Evolutionary conservation across 2,797 vertebrate genomes (phyloP), one percentile per base, ranked within the genome.

Genomic region (Cirrhinus molitorella): DNA sequence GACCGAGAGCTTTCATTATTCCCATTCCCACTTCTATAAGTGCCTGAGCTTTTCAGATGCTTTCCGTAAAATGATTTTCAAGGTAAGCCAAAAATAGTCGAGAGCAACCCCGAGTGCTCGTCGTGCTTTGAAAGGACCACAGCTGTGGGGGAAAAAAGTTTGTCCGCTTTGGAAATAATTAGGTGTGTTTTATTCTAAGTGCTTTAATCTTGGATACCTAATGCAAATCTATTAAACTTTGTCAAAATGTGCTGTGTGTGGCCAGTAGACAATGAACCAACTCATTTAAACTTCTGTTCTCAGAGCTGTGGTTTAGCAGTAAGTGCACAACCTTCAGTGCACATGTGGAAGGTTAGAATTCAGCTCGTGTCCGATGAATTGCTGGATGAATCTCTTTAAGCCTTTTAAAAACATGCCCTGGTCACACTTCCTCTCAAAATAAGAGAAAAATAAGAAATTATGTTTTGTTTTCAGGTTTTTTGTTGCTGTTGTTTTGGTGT

Each of bases 1-100:
- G 88, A 86, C 40, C 83, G 51, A 67, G 74, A 67, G 75, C 59
- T 75, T 84, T 68, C 61, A 80, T 84, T 83, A 68, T 72, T 83
- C 85, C 63, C 34, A 65, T 45, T 76, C 82, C 78, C 80, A 86
- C 84, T 73, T 72, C 72, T 80, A 47, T 79, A 84, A 86, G 87
- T 84, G 82, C 63, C 79, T 28, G 17, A 49, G 40, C 70, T 81
- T 74, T 76, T 80, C 73, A 57, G 37, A 86, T 55, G 65, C 28
- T 83, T 81, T 57, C 76, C 51, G 25, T n/a, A 25, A 81, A 78
- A 90, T 86, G 75, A 89, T 89, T 89, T 83, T 82, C 85, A 88
- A 89, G 87, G 86, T 85, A 83, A 87, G 83, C 34, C 59, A 72
- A 76, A 57, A 63, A 77, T 51, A 76, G 49, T 76, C 12, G 47